Evolutionary conservation across 1,140 invertebrate species (phyloP).

Genomic region (Chrysoperla carnea): DNA sequence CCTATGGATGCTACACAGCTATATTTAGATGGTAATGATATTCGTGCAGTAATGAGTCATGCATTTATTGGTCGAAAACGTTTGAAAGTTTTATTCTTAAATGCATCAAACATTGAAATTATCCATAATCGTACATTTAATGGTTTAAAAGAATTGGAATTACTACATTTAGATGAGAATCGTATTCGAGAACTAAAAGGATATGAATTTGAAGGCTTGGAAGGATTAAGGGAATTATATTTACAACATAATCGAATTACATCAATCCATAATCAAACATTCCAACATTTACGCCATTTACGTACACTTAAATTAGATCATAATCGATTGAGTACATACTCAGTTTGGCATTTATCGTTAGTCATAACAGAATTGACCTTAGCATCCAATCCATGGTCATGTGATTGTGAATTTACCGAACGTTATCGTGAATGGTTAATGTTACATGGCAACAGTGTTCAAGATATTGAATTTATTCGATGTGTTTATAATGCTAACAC

Average conservation of each 20-base stretch:
- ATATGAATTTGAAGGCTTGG: conserved; percentile 51
- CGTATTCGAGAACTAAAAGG: conserved; percentile 54
- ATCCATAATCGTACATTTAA: conserved; percentile 84
- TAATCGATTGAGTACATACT: conserved; percentile 53
- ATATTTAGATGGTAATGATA: conserved; percentile 76
- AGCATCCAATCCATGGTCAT: conserved; percentile 71
- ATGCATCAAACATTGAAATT: conserved; percentile 66
- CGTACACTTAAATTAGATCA: conserved; percentile 54
- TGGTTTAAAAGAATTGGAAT: conserved; percentile 62
- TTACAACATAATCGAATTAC: conserved; percentile 49
- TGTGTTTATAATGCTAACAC: conserved; percentile 37
- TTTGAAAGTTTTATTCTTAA: conserved; percentile 64
- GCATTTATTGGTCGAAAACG: conserved; percentile 81
- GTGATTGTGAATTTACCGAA: conserved; percentile 68
- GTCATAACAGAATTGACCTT: conserved; percentile 49
- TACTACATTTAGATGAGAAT: conserved; percentile 38
- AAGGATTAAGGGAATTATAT: conserved; percentile 40
- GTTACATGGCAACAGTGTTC: conserved; percentile 36
- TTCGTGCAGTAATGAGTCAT: conserved; percentile 59
- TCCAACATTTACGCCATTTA: conserved; percentile 48
- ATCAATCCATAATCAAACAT: conserved; percentile 59
- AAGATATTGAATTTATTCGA: conserved; percentile 39
- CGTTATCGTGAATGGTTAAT: conserved; percentile 62
- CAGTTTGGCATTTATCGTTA: conserved; percentile 56
- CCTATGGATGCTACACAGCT: conserved; percentile 85